Conservation (phyloP, 2,797 vertebrate species). For the Anas georgica region DNA sequence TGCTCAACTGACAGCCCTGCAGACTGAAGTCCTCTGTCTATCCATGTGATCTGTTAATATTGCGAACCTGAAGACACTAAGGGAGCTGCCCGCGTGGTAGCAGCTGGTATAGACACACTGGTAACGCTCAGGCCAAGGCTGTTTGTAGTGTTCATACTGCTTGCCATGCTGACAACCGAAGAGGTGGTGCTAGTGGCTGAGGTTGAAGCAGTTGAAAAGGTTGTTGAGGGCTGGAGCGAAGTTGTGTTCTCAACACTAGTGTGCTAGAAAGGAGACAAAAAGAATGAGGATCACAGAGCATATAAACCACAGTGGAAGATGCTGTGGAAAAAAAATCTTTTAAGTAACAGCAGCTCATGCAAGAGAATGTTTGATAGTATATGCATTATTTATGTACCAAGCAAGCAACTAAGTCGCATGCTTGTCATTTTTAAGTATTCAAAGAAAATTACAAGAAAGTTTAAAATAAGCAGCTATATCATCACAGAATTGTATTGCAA, state of each 20-base stretch:
- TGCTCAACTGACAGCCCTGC: slow-evolving; percentile 20
- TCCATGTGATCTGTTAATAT: slow-evolving; percentile 31
- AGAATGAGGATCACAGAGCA: neutral
- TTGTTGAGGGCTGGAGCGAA: slow-evolving; percentile 81
- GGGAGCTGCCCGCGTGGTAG: slow-evolving; percentile 79
- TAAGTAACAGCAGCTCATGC: neutral
- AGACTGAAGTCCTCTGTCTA: slow-evolving; percentile 40
- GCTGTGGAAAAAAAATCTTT: neutral
- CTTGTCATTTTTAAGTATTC: neutral
- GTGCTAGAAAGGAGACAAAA: slow-evolving; percentile 79
- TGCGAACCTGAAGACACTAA: slow-evolving; percentile 86
- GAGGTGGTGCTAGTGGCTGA: slow-evolving; percentile 70
- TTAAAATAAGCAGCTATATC: neutral
- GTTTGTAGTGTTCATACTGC: slow-evolving; percentile 80
- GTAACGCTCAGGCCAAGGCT: slow-evolving; percentile 85
- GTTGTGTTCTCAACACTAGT: slow-evolving; percentile 82
- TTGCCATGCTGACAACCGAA: slow-evolving; percentile 72
- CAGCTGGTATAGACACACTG: slow-evolving; percentile 82
- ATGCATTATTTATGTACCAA: neutral
- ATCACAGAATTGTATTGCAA: neutral
- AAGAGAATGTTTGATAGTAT: neutral
- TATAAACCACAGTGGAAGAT: neutral
- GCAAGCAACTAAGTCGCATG: neutral
- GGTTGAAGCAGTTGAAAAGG: slow-evolving; percentile 75
- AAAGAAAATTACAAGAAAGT: neutral